A percentile compares a stretch with the other conserved stretches of the same genome.
Evolutionary conservation across 1,140 invertebrate species (phyloP).

Genomic region (Nephotettix cincticeps): DNA sequence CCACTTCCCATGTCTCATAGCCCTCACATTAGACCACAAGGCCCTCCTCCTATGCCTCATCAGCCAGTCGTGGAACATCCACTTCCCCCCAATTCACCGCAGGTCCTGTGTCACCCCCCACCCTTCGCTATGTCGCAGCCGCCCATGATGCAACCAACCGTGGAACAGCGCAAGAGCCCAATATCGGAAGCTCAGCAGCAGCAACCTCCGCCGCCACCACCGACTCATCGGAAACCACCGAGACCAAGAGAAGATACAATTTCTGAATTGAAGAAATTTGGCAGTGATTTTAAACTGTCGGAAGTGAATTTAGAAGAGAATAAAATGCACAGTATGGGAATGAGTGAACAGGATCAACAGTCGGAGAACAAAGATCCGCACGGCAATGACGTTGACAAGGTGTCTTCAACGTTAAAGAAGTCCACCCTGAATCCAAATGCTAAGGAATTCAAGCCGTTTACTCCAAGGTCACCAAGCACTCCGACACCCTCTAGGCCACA

Average conservation of each 20-base stretch:
- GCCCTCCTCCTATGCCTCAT: constrained; percentile 5
- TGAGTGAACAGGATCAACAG: constrained; percentile 9
- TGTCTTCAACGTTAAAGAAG: constrained; percentile 64
- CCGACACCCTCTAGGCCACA: constrained; percentile 71
- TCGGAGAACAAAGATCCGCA: background rate
- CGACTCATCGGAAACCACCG: constrained; percentile 30
- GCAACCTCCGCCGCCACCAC: constrained; percentile 42
- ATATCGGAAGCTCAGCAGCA: background rate
- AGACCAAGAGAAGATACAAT: constrained; percentile 52
- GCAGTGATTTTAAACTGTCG: constrained; percentile 58
- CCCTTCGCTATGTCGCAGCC: background rate
- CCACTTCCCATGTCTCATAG: constrained; percentile 10
- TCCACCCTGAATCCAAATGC: constrained; percentile 85
- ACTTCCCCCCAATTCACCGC: background rate
- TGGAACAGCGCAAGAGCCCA: constrained; percentile 11
- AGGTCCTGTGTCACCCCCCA: constrained; percentile 1
- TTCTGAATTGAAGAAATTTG: constrained; percentile 58
- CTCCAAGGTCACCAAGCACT: constrained; percentile 68
- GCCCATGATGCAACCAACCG: background rate
- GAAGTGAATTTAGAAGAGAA: constrained; percentile 47
- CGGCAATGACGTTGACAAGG: constrained; percentile 55
- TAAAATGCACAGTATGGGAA: constrained; percentile 4
- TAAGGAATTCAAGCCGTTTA: constrained; percentile 87
- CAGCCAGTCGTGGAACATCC: background rate
- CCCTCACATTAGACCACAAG: background rate